These are phyloP conservation scores for Tetragonisca angustula DNA, from an alignment of 2,888 invertebrate genomes.

Conservation along the genomic window DNA sequence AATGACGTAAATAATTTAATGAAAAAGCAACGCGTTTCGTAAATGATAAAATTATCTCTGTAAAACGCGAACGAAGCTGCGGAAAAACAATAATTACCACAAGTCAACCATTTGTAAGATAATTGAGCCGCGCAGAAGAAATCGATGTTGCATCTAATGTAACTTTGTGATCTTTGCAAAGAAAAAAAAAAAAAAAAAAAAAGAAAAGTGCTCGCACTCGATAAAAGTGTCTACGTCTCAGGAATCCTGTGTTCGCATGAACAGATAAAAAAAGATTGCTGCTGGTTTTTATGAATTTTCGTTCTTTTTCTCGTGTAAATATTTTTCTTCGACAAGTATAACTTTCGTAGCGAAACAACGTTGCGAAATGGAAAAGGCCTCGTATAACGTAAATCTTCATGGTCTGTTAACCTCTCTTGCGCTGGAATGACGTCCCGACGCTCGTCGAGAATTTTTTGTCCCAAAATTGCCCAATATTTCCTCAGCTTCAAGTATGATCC, in stretches of 20 bases:
- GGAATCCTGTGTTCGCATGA: slow-evolving; percentile 18
- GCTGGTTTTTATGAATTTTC: slow-evolving; percentile 15
- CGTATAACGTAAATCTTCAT: background rate
- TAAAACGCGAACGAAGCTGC: background rate
- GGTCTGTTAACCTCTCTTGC: background rate
- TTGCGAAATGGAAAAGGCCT: background rate
- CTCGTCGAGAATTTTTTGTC: no score
- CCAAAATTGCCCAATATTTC: no score
- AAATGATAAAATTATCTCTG: background rate
- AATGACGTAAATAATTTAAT: background rate
- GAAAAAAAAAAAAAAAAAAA: background rate
- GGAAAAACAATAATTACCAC: background rate
- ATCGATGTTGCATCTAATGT: slow-evolving; percentile 13
- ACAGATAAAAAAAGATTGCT: slow-evolving; percentile 12
- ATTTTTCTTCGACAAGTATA: slow-evolving; percentile 9
- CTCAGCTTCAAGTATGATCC: no score
- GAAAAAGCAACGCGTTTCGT: background rate
- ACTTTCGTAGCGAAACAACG: background rate
- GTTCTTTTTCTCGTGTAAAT: slow-evolving; percentile 5
- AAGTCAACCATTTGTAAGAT: background rate
- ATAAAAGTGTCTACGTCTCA: background rate
- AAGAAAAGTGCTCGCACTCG: background rate
- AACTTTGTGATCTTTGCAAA: background rate
- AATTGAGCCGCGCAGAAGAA: background rate
- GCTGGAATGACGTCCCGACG: no score